phyloP scores from a whole-genome alignment of 2,113 vertebrate genomes.

The Rhabdomys dilectus region DNA sequence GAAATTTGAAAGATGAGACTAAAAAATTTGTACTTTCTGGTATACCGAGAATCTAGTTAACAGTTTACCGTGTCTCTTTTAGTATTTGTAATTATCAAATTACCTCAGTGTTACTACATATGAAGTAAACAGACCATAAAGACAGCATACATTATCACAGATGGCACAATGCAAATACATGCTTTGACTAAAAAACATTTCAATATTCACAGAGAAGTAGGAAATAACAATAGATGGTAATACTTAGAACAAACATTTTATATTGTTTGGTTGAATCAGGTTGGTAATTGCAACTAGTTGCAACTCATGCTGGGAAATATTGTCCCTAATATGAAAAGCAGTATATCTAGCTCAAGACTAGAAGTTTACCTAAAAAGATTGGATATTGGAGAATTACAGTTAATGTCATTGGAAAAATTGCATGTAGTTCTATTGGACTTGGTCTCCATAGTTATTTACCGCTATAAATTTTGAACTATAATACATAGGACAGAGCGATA shows the following conservation, averaged over 20 bases:
- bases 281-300: neutral
- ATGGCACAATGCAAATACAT: neutral
- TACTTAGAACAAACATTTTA: neutral
- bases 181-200: neutral
- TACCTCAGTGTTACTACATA: neutral
- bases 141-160: neutral
- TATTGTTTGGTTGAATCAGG: fast-evolving
- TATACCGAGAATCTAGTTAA: neutral
- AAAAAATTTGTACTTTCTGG: neutral
- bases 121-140: neutral
- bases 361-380: neutral
- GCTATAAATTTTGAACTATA: neutral
- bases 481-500: neutral
- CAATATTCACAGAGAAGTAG: neutral
- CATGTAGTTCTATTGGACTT: neutral
- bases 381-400: neutral
- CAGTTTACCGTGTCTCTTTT: neutral
- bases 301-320: neutral
- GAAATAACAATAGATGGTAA: neutral
- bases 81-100: neutral
- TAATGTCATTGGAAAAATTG: neutral
- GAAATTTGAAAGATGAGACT: neutral
- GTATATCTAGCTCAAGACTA: neutral
- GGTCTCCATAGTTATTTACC: neutral
- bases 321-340: neutral